Evolutionary conservation across 2,113 vertebrate genomes (phyloP).

Genomic region (Vulpes ferrilata): DNA sequence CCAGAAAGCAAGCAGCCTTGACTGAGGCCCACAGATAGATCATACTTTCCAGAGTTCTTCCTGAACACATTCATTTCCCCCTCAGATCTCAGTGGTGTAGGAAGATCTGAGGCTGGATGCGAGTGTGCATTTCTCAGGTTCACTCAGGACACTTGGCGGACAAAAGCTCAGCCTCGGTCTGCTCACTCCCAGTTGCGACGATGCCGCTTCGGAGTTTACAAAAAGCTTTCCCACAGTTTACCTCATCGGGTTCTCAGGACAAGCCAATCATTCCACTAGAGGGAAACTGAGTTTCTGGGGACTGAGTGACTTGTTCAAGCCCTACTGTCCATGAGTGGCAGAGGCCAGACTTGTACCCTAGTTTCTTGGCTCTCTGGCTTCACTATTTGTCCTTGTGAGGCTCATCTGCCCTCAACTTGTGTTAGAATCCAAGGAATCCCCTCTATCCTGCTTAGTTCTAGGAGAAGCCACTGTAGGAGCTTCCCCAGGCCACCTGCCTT

Average conservation of each 20-base stretch:
- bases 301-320: not conserved
- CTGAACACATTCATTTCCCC: not conserved
- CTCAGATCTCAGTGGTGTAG: not conserved
- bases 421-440: not conserved
- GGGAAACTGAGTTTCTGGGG: not conserved
- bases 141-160: not conserved
- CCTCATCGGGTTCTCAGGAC: not conserved
- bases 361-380: not conserved
- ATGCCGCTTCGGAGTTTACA: not conserved
- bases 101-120: not conserved
- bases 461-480: not conserved
- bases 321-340: not conserved
- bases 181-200: accelerated
- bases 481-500: not conserved
- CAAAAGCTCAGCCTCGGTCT: not conserved
- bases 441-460: not conserved
- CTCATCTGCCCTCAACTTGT: not conserved
- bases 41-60: not conserved
- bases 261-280: not conserved
- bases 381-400: not conserved
- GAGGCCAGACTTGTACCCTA: not conserved
- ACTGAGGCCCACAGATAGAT: not conserved
- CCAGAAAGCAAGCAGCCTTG: not conserved
- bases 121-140: not conserved
- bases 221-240: not conserved